Conservation (phyloP, 2,888 invertebrate species). For the Polydrusus cervinus region DNA sequence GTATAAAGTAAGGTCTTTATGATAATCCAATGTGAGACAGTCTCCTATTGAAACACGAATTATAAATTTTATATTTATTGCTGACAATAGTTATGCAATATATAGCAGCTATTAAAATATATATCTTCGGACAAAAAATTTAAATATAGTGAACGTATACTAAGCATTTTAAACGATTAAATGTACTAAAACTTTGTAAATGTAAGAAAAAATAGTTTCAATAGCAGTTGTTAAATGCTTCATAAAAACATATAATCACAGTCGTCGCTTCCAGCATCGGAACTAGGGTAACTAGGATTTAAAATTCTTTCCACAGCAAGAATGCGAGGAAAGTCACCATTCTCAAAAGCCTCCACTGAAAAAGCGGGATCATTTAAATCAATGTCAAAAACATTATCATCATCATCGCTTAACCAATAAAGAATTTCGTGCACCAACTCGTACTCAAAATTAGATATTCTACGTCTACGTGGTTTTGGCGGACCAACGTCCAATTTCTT, state of each 20-base stretch:
- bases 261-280: constrained; percentile 28
- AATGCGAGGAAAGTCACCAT: constrained; percentile 52
- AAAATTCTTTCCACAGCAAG: constrained; percentile 51
- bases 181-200: constrained; percentile 35
- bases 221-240: constrained; percentile 10
- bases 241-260: constrained; percentile 16
- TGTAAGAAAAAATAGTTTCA: constrained; percentile 24
- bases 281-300: constrained; percentile 32
- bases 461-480: constrained; percentile 54
- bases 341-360: constrained; percentile 56
- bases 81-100: not conserved
- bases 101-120: constrained; percentile 12
- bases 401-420: constrained; percentile 52
- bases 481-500: constrained; percentile 77
- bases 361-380: constrained; percentile 44
- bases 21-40: no score
- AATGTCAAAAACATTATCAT: constrained; percentile 51
- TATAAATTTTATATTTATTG: not conserved
- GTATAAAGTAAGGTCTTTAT: no score
- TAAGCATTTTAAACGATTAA: constrained; percentile 29
- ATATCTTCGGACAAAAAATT: constrained; percentile 21
- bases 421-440: constrained; percentile 58
- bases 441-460: constrained; percentile 47
- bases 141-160: constrained; percentile 19
- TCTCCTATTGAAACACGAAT: not conserved